Evolutionary conservation across 2,113 vertebrate species (phyloP), one percentile per base, ranked within the genome.

Genomic region (Zosterops borbonicus): DNA sequence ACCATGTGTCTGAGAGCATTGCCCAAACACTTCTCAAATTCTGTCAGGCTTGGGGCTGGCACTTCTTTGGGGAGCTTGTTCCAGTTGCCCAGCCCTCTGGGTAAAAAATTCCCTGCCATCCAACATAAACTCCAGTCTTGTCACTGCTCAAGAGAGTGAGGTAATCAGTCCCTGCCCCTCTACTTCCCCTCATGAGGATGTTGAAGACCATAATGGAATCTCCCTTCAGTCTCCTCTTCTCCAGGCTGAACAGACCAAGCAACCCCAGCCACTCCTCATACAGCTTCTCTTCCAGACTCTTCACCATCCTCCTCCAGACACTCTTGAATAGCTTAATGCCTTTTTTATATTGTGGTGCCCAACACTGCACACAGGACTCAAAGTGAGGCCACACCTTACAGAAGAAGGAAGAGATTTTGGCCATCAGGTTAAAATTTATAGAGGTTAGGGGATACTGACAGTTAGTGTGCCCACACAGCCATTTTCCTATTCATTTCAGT

Each of bases 401-500:
- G 25, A 71, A 25, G 24, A 63, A 56, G 11, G 17, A 69, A 28
- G 6, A 18, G 3, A 75, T 76, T 71, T 14, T 75, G 35, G 4
- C 13, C 29, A 22, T 21, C 23, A 37, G 29, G 33, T 75, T 71
- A 79, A 75, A 88, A 50, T 2, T 55, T 91, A 4, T 0, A 64
- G 42, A 9, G 27, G 10, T n/a, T 60, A 55, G 27, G 4, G 19
- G 19, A 49, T 31, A 9, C 5, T 44, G 47, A 27, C 8, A 87
- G 23, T 5, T 42, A 46, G 19, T 0, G 0, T 49, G 31, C 25
- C n/a, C 20, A 29, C 16, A 23, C 5, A 76, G 9, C 8, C 23
- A 52, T 29, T 69, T 64, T 87, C 17, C 22, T 73, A 20, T 12
- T 46, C 22, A 87, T 71, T 89, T 82, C 65, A 53, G 20, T 46